phyloP scores from a whole-genome alignment of 2,888 invertebrate species.

The Marronus borbonicus region DNA sequence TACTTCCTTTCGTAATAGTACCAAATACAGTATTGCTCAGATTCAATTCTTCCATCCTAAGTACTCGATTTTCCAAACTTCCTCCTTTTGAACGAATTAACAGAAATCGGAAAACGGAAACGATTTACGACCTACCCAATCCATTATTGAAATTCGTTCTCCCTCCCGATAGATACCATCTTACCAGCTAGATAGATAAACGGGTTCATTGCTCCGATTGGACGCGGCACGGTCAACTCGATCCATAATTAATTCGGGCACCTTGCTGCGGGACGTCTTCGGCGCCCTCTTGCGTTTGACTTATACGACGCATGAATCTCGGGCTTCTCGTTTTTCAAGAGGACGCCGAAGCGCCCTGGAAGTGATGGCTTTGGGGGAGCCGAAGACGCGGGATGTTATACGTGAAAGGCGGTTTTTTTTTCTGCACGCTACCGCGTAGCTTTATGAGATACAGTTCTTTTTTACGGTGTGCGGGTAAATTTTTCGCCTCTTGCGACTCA shows the following conservation, averaged over 20 bases:
- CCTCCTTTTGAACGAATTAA: too few species aligned
- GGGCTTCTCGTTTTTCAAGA: conserved; percentile 39
- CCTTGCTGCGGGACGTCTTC: conserved; percentile 21
- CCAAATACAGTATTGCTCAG: background rate
- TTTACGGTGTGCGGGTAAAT: conserved; percentile 20
- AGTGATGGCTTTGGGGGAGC: conserved; percentile 34
- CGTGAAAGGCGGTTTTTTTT: background rate
- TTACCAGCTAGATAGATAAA: background rate
- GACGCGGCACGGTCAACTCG: conserved; percentile 13
- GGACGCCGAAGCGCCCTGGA: conserved; percentile 41
- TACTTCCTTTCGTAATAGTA: too few species aligned
- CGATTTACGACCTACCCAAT: conserved; percentile 9
- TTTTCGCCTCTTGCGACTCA: background rate
- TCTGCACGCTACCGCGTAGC: conserved; percentile 6
- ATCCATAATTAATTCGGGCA: conserved; percentile 33
- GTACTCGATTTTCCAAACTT: too few species aligned
- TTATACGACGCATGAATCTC: conserved; percentile 62
- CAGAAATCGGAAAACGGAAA: background rate
- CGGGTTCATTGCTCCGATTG: background rate
- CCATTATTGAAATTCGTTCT: conserved; percentile 30
- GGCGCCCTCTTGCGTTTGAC: conserved; percentile 57
- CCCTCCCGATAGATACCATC: too few species aligned
- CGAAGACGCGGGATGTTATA: background rate
- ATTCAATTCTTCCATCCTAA: conserved; percentile 1
- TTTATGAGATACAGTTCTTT: conserved; percentile 22